Base-by-base conservation (phyloP, 1,140 invertebrate genomes). In the Steinernema khuongi region DNA sequence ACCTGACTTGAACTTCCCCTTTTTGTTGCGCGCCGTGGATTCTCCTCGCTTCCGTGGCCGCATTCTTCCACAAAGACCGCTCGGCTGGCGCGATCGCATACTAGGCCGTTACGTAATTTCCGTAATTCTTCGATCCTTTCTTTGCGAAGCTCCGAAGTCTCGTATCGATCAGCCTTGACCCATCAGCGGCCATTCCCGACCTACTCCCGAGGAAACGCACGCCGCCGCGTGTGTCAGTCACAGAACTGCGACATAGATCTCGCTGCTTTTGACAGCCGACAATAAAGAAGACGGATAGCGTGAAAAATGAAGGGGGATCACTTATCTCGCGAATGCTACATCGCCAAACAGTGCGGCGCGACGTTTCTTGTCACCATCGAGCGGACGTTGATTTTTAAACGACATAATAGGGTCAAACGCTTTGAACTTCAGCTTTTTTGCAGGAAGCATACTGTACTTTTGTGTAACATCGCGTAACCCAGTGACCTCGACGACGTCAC, bases 111-210 rank as follows among this genome's bases (percentile, higher is more conserved):
- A 22, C 50, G 50, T 60, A 60, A 60, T 60, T 7, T 60, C 11
- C 50, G 50, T 22, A 22, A 4, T 14, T 60, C 11, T n/a, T 11
- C 36, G n/a, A 41, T 22, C 50, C 7, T 60, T 60, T 60, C 50
- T 60, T 60, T 60, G 4, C 50, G 7, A 60, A 60, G 50, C 50
- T 26, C 50, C 50, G 19, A 7, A 60, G 50, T 60, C 19, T 60
- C 50, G 22, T 60, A 60, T 60, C 19, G 50, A 60, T 60, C 26
- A 60, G 50, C 50, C 50, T 60, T 60, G 50, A 60, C 50, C 50
- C 50, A 60, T 60, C 50, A 22, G 14, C 7, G 50, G 50, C 50
- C 22, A 60, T 22, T 60, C 50, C 19, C 50, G 50, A 60, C 50
- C 50, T 60, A 60, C 11, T 60, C 50, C 50, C 50, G 36, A 7